These are phyloP conservation scores for Cossypha dichroa DNA, from an alignment of 2,797 vertebrate genomes.

Conservation along the genomic window DNA sequence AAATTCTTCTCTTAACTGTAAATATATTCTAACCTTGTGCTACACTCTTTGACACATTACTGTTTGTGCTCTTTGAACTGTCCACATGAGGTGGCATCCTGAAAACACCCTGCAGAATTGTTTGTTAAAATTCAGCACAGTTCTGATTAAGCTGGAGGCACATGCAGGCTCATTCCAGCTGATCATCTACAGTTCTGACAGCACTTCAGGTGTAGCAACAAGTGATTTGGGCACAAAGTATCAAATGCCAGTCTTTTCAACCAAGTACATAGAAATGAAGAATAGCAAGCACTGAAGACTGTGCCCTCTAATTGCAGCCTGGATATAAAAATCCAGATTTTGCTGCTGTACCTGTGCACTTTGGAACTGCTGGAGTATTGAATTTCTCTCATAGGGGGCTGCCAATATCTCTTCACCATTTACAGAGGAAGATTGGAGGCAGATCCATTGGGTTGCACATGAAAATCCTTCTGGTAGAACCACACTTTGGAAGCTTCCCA, in stretches of 20 bases:
- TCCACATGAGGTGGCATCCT: neutral
- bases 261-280: neutral
- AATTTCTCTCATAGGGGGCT: neutral
- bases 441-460: neutral
- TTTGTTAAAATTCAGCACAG: neutral
- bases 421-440: neutral
- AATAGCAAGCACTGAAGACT: neutral
- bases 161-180: rapidly evolving
- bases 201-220: rapidly evolving
- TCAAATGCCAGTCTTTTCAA: neutral
- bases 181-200: neutral
- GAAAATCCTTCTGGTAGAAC: neutral
- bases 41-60: neutral
- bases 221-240: neutral
- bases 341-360: neutral
- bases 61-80: neutral
- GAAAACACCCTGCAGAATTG: neutral
- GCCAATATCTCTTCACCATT: neutral
- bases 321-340: neutral
- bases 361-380: neutral
- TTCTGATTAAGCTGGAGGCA: neutral
- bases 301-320: neutral
- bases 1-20: neutral
- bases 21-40: neutral
- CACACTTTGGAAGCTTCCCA: neutral